Evolutionary conservation across 2,888 invertebrate species (phyloP).

Genomic region (Drosophila multiciliata): DNA sequence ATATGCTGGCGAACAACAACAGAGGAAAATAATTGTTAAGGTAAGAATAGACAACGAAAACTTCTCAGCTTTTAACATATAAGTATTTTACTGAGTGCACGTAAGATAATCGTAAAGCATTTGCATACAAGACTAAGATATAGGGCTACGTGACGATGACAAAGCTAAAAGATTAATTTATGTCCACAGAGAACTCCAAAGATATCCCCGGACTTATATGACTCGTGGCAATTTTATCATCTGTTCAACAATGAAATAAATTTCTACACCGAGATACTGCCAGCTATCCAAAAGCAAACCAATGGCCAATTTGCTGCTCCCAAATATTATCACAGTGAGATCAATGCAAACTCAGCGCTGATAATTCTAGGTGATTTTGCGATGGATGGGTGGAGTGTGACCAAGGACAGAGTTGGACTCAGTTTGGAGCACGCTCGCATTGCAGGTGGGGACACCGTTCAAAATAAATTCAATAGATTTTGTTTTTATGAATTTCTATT

Average conservation of each 20-base stretch:
- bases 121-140: not conserved
- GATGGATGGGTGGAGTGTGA: conserved; percentile 74
- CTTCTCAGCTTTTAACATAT: not conserved
- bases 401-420: conserved; percentile 72
- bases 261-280: conserved; percentile 79
- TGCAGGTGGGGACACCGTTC: conserved; percentile 62
- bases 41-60: conserved; percentile 50
- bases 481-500: not conserved
- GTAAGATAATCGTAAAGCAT: not conserved
- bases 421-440: conserved; percentile 81
- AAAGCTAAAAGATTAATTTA: not conserved
- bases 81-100: not conserved
- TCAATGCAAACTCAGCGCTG: conserved; percentile 63
- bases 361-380: conserved; percentile 81
- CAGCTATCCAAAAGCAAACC: conserved; percentile 64
- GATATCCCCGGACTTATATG: conserved; percentile 68
- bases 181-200: conserved; percentile 80
- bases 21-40: conserved; percentile 75
- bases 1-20: conserved; percentile 46
- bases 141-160: not conserved
- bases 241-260: conserved; percentile 82
- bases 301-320: conserved; percentile 64
- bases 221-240: conserved; percentile 68
- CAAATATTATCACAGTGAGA: conserved; percentile 78
- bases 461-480: not conserved